Conservation (phyloP, 2,797 vertebrate genomes). For the Neopelma chrysocephalum region DNA sequence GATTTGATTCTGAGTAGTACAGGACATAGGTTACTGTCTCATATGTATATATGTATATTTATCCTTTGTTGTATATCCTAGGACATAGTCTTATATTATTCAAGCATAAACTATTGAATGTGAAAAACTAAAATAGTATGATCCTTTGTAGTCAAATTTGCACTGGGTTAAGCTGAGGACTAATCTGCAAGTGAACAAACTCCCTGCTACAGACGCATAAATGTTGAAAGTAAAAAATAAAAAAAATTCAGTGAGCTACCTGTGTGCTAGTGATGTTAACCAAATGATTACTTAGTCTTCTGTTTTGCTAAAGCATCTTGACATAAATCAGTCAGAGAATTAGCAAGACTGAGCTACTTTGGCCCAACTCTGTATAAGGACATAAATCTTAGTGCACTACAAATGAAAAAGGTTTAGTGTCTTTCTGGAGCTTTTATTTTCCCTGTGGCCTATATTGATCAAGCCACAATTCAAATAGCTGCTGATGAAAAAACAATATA, state of each 20-base stretch:
- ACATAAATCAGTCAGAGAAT: background rate
- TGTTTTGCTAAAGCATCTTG: background rate
- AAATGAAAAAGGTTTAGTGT: background rate
- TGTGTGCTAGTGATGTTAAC: background rate
- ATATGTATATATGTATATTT: background rate
- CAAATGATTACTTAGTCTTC: background rate
- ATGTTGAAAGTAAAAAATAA: background rate
- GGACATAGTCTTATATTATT: background rate
- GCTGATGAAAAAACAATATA: background rate
- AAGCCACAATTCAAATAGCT: background rate
- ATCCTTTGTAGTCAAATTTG: background rate
- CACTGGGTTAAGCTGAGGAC: background rate
- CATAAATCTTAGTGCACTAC: background rate
- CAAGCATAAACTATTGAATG: background rate
- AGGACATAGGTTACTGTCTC: background rate
- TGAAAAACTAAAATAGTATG: background rate
- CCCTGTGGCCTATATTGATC: background rate
- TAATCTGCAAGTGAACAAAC: background rate
- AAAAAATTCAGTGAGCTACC: background rate
- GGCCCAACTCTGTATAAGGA: background rate
- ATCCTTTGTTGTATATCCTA: background rate
- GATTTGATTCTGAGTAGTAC: background rate
- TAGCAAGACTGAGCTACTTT: background rate
- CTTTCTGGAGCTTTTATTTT: background rate
- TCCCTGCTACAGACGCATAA: background rate